Evolutionary conservation across 2,113 vertebrate genomes (phyloP), one percentile per base, ranked within the genome.

Genomic region (Rhynchomys soricoides): DNA sequence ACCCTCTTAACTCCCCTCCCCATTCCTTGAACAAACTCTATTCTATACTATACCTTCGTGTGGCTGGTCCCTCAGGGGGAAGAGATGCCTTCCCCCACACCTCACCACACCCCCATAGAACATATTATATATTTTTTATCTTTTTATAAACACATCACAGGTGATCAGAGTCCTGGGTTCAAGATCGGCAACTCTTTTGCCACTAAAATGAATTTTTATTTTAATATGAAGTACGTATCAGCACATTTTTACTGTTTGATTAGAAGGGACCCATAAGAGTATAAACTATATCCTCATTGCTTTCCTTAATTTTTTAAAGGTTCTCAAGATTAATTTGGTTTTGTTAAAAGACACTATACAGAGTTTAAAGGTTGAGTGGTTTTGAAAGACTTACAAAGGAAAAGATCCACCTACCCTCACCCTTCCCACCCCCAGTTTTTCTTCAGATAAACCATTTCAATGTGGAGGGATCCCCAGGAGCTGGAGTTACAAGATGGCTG

Each of bases 281-380:
- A 13, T 12, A 75, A 34, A 40, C 11, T 40, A 17, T 21, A 34
- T 26, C 82, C 85, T 85, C 48, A 73, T 4, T 48, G 52, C 52
- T 83, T 21, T 74, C 81, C 68, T 50, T 37, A 82, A 50, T 62
- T 94, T 78, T 77, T 91, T 85, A n/a, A 57, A 75, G 75, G 59
- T 82, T 93, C 83, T 19, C 48, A 86, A 82, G 90, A 89, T 89
- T 86, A 93, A 94, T 78, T 89, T 89, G 40, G 31, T 78, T 92
- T 85, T 68, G 90, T 77, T 37, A 70, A 83, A 89, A 24, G 31
- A 82, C 94, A 24, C 31, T 15, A 24, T 57, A 59, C 31, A 34
- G 40, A 24, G 24, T 90, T 89, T 90, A 82, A 96, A 79, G 71
- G 45, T 93, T 87, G 94, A 34, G 17, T 66, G 4, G 19, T 57